Evolutionary conservation across 2,888 invertebrate species (phyloP), one percentile per base, ranked within the genome.

Genomic region (Apodemia mormo): DNA sequence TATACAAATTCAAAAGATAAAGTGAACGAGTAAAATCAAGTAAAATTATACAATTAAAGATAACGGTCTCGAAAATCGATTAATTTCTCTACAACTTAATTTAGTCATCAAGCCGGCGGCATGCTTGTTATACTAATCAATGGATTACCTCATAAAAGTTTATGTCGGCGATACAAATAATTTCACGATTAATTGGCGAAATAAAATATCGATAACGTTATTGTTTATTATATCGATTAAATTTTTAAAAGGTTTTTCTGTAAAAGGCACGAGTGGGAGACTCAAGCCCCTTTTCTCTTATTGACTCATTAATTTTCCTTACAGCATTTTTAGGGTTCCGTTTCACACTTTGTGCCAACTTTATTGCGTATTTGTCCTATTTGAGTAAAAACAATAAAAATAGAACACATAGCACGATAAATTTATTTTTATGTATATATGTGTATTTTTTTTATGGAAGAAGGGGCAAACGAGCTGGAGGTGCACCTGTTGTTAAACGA

Each of bases 21-120:
- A 61, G 61, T 61, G 61, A 61, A 61, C 61, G 61, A 61, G 64
- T 64, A 64, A 64, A 64, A 64, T 64, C 64, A 33, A 64, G 33
- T 64, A 64, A 64, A 64, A 64, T 64, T 64, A 64, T 37, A 64
- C 69, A 58, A 67, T 69, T 70, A 64, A 71, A 72, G 65, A 70
- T 69, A 83, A 71, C 74, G 71, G 72, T 84, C 83, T 84, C 83
- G 80, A 81, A 82, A 89, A 91, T 91, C 92, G 90, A 91, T 91
- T 90, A 91, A 89, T 92, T 89, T 88, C 85, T 85, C 86, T 87
- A 87, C 89, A 90, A 90, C 88, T 89, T 89, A 90, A 91, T 88
- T 89, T 81, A 82, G 84, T 88, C 89, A 84, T 90, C 90, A 90
- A 90, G 89, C 85, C 88, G 88, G 87, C 86, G 83, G 85, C 77